A percentile compares a stretch with the other conserved stretches of the same genome.
These are phyloP conservation scores for Caenorhabditis sp. DNA, from an alignment of 2,888 invertebrate genomes.

Conservation along the genomic window DNA sequence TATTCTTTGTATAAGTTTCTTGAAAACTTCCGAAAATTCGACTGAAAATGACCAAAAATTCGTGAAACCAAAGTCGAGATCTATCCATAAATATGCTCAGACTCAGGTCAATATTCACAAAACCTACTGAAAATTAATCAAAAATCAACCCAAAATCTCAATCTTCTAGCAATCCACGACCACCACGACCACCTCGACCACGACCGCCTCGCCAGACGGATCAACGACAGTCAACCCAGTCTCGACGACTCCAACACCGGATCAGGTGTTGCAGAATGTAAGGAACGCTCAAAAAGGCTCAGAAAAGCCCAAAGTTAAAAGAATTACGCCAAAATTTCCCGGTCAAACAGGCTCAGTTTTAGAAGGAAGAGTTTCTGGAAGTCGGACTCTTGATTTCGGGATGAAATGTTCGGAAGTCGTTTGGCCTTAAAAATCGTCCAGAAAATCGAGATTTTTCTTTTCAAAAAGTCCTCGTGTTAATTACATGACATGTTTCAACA, in stretches of 20 bases:
- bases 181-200: constrained; percentile 70
- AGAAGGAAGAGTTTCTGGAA: too few species aligned
- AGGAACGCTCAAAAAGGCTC: background rate
- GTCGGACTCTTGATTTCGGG: too few species aligned
- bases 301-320: background rate
- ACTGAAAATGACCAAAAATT: background rate
- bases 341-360: too few species aligned
- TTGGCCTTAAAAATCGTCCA: too few species aligned
- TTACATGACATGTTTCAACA: too few species aligned
- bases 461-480: too few species aligned
- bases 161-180: constrained; percentile 37
- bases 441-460: too few species aligned
- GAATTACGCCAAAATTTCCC: background rate
- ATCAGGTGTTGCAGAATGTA: constrained; percentile 70
- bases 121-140: background rate
- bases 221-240: constrained; percentile 59
- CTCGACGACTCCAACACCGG: constrained; percentile 67
- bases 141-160: background rate
- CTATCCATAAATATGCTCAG: too few species aligned
- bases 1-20: too few species aligned
- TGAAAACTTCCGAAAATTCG: background rate
- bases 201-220: constrained; percentile 61
- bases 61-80: too few species aligned
- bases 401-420: too few species aligned
- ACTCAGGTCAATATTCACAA: background rate